phyloP scores from a whole-genome alignment of 2,113 vertebrate genomes.

The Macrotus californicus region DNA sequence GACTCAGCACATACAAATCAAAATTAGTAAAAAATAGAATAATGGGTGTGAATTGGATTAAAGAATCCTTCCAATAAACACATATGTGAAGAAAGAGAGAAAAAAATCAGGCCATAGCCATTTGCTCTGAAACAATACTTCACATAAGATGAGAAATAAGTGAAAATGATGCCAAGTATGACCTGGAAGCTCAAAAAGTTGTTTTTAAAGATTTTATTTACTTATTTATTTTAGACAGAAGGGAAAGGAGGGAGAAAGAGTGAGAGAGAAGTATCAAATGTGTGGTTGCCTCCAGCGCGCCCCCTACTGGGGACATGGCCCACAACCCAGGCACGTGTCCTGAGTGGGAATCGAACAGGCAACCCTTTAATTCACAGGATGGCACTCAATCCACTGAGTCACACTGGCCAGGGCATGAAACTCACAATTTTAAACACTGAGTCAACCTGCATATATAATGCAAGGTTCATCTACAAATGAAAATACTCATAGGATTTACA shows the following conservation, averaged over 20 bases:
- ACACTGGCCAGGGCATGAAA: too few species aligned
- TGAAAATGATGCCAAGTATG: neutral
- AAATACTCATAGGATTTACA: neutral
- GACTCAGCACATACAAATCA: neutral
- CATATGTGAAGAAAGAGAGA: neutral
- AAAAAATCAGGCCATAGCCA: neutral
- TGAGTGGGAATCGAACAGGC: too few species aligned
- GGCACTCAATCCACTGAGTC: too few species aligned
- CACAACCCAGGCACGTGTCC: too few species aligned
- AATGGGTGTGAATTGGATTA: neutral
- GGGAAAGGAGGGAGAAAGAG: too few species aligned
- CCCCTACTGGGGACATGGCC: too few species aligned
- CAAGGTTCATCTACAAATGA: neutral
- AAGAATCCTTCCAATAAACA: neutral
- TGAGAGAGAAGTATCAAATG: too few species aligned
- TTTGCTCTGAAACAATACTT: neutral
- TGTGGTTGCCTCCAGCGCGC: too few species aligned
- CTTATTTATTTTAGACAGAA: too few species aligned
- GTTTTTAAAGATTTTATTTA: too few species aligned
- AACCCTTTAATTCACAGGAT: too few species aligned
- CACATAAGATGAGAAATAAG: neutral
- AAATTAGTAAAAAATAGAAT: slow-evolving; percentile 37
- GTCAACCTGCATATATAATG: neutral
- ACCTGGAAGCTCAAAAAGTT: neutral
- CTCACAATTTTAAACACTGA: neutral